Conservation (phyloP, 1,140 invertebrate genomes). For the Mizuhopecten yessoensis region DNA sequence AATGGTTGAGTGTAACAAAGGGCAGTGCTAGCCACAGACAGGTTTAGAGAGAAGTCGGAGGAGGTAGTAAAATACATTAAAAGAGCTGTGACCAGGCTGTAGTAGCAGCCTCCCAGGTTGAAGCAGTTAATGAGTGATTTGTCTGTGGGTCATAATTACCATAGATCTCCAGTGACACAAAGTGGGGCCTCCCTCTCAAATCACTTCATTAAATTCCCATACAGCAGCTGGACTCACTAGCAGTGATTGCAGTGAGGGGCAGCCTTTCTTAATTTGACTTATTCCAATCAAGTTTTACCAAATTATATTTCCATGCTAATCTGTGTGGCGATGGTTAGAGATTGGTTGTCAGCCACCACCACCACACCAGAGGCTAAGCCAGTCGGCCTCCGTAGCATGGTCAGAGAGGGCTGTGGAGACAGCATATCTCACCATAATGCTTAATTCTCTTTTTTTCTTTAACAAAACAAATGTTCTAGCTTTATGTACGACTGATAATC, state of each 20-base stretch:
- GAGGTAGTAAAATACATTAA: background rate
- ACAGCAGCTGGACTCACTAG: background rate
- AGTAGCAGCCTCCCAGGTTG: constrained; percentile 46
- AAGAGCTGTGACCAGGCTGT: background rate
- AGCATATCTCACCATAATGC: background rate
- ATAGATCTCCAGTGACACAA: constrained; percentile 41
- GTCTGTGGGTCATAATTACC: constrained; percentile 52
- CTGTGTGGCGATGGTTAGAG: constrained; percentile 37
- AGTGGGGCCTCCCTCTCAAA: constrained; percentile 7
- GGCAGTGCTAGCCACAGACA: background rate
- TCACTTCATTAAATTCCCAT: constrained; percentile 21
- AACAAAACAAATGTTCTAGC: constrained; percentile 38
- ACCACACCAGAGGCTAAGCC: background rate
- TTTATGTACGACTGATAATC: background rate
- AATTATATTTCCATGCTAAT: constrained; percentile 41
- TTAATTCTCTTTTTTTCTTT: constrained; percentile 36
- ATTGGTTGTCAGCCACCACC: background rate
- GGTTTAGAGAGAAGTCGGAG: background rate
- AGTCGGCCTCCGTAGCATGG: constrained; percentile 29
- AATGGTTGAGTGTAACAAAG: constrained; percentile 21
- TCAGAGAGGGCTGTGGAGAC: background rate
- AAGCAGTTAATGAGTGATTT: constrained; percentile 62
- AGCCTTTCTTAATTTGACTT: constrained; percentile 42
- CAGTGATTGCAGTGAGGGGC: background rate
- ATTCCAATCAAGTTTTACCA: constrained; percentile 50